A percentile compares a stretch with the other conserved stretches of the same genome.
Evolutionary conservation across 2,113 vertebrate species (phyloP).

Genomic region (Alouatta palliata): DNA sequence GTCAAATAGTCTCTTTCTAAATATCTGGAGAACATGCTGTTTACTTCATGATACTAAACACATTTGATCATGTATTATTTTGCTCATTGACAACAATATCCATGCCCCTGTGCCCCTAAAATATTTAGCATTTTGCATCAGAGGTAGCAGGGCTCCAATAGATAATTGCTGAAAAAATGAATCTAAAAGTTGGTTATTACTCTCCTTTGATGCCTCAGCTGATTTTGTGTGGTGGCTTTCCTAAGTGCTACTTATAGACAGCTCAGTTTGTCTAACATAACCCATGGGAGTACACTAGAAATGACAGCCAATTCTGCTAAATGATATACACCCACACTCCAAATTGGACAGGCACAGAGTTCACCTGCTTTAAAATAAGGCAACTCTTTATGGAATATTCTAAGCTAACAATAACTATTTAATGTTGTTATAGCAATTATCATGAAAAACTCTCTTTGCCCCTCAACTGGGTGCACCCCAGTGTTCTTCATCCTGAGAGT

Average conservation of each 20-base stretch:
- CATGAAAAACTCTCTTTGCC: neutral
- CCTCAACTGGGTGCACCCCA: neutral
- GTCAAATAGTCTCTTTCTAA: neutral
- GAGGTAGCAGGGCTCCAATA: neutral
- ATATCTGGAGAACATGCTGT: neutral
- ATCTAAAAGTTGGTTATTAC: neutral
- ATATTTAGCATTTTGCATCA: neutral
- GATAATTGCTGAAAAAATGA: neutral
- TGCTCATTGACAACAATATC: neutral
- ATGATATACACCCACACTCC: neutral
- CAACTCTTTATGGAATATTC: neutral
- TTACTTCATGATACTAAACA: neutral
- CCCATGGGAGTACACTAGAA: neutral
- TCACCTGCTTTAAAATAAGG: neutral
- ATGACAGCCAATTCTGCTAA: neutral
- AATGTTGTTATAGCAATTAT: neutral
- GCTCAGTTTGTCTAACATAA: neutral
- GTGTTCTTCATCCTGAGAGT: neutral
- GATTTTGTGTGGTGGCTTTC: constrained; percentile 1
- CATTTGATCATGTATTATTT: neutral
- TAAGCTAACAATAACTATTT: neutral
- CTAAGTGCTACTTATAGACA: neutral
- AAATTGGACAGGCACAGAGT: neutral
- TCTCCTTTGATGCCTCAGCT: neutral
- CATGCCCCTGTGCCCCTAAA: neutral